Base-by-base conservation (phyloP, 2,888 invertebrate species). In the Poecilus cupreus region DNA sequence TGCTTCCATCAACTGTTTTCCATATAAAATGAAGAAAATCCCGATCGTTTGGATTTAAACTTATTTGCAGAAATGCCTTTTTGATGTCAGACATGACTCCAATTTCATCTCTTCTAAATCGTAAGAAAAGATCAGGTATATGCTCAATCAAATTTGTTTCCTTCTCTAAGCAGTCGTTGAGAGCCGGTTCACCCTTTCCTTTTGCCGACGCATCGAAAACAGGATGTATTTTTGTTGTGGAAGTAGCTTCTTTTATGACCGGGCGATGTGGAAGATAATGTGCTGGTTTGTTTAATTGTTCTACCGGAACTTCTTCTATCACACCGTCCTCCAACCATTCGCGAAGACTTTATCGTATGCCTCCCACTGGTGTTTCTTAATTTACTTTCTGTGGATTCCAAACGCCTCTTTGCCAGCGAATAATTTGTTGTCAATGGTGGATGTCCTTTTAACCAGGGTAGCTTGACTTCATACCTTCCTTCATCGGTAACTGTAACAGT, bases 391-490 rank as follows among this genome's bases (percentile, higher is more conserved):
- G 83, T 84, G 10, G 74, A 80, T 18, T 84, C 57, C n/a, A 87
- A 80, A 64, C 86, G 83, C 39, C 83, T 86, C 43, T 80, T 74
- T 0, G 86, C 84, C n/a, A 85, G 20, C 10, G 83, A 64, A 37
- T 83, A 85, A 82, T 87, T 86, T 51, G 68, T 70, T 16, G 84
- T 78, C 0, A 88, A 64, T 3, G 84, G 85, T 0, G 86, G 85
- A 81, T 87, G 87, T 64, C 84, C 85, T 13, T 86, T 85, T 16
- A 85, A 83, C 86, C 87, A 87, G 6, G 88, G 87, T 10, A 88
- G 82, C 20, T 80, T 51, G 1, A 88, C 86, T 76, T 86, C 86
- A 82, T 87, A 88, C 1, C 87, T 83, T 3, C 86, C 85, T 11
- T 86, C 83, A 2, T 82, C 51, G 39, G 85, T 84, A 0, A 84